Evolutionary conservation across 2,888 invertebrate species (phyloP), one percentile per base, ranked within the genome.

Genomic region (Podotricha telesiphe): DNA sequence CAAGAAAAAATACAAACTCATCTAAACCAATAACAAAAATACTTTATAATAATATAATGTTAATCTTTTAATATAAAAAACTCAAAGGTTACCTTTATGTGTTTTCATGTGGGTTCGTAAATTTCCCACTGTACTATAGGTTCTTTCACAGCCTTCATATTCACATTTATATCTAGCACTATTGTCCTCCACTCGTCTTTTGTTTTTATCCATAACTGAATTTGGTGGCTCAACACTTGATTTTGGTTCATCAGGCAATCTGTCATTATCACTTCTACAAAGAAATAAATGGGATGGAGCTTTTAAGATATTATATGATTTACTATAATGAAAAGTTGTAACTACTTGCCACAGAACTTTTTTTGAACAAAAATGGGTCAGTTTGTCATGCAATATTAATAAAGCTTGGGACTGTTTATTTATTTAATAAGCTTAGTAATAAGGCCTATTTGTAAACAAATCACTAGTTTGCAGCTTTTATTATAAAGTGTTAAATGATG

Each of bases 81-180:
- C 2, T 11, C 28, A 59, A 37, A 28, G 40, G 5, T 59, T 72
- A 98, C 98, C 98, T 95, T 96, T 97, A 83, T 99, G 98, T 68
- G 98, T 98, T 94, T 98, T 99, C 94, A 98, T 95, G 91, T 99
- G 99, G 71, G 98, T 98, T 82, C 98, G 95, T 75, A 99, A 94
- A 91, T 99, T 99, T 64, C 98, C 98, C 76, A 97, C 96, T 7
- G 98, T 98, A 84, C 98, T 98, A 87, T 98, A 98, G 67, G 97
- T 97, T 78, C 98, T 94, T 73, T 94, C 94, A 86, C 98, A 98
- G 17, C 97, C 97, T 72, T 96, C 96, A 88, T 96, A 98, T 89
- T 98, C 97, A 90, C 98, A 99, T 80, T 94, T 95, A 86, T 97
- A 98, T 78, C 97, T 83, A 17, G 89, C 88, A 28, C 76, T 81